Percentiles rank a stretch among this genome's conserved stretches.
These are phyloP conservation scores for Arctopsyche grandis DNA, from an alignment of 1,140 invertebrate species.

Conservation along the genomic window DNA sequence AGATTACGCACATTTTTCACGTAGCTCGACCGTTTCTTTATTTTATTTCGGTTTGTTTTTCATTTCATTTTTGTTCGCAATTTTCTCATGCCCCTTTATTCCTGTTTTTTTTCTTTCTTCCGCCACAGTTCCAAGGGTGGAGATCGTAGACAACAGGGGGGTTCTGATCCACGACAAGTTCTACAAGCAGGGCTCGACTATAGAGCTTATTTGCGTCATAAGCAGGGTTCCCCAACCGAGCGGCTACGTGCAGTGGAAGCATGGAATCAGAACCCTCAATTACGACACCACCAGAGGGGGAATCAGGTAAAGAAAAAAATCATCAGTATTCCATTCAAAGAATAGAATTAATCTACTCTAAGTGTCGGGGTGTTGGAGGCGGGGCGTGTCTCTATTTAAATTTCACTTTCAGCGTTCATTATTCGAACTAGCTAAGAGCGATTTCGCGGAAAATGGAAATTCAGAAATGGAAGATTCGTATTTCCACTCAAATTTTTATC, in stretches of 20 bases:
- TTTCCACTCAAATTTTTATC: conserved; percentile 34
- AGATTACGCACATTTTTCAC: conserved; percentile 32
- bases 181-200: conserved; percentile 87
- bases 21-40: conserved; percentile 22
- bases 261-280: conserved; percentile 80
- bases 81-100: neutral
- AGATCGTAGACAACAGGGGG: conserved; percentile 84
- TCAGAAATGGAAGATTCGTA: conserved; percentile 32
- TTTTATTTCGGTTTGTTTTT: conserved; percentile 20
- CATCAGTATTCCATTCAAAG: neutral
- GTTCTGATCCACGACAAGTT: conserved; percentile 82
- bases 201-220: conserved; percentile 85
- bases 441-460: conserved; percentile 27
- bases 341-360: neutral
- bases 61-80: conserved; percentile 10
- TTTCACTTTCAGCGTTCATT: too few species aligned
- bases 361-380: neutral
- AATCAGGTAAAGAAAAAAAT: conserved; percentile 72
- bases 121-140: conserved; percentile 82
- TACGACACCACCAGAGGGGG: conserved; percentile 86
- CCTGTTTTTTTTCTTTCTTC: neutral
- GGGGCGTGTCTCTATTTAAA: neutral
- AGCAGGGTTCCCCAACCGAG: conserved; percentile 81
- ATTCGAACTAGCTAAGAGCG: too few species aligned
- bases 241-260: conserved; percentile 83